Base-by-base conservation (phyloP, 1,140 invertebrate species). In the Harpegnathos saltator region DNA sequence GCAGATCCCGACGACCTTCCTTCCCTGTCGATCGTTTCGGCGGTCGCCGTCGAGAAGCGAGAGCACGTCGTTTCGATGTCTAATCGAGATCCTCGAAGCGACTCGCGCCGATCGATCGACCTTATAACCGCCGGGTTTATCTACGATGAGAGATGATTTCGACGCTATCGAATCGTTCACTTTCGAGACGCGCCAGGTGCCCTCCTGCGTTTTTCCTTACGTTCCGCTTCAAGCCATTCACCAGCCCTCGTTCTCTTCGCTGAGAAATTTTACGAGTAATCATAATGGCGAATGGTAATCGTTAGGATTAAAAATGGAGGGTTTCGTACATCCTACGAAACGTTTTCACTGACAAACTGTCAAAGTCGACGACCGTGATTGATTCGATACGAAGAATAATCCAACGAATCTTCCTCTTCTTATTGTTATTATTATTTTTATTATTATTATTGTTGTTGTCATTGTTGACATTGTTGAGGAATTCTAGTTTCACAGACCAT, bases 11-110 rank as follows among this genome's bases (percentile, higher is more conserved):
- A 50, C 22, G 50, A 22, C 54, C 29, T 29, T 63, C 54, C 29
- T 29, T 63, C 22, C 12, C 22, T 11, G 22, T 65, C 78, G 56
- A 82, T 65, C 69, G 62, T 74, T 68, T 63, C 62, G 44, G 9
- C 29, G 22, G 1, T 33, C 33, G 29, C 4, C 12, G 24, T 74
- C 69, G 29, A 75, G 19, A 2, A 54, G 44, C 38, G 29, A 69
- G 29, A 22, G 22, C 24, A 14, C 24, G 22, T 14, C 33, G 22
- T 82, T 69, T 33, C 54, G 14, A 48, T 3, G 38, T 74, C 5
- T 68, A 44, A 86, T 82, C 56, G 26, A 52, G 12, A 73, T 63
- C 26, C 71, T 80, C 12, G 52, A 14, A 9, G 9, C 15, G 19
- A 26, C 9, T 4, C 17, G 22, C 19, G 14, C 29, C 0, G 48